Conservation (phyloP, 2,113 vertebrate genomes). For the Eurypyga helias region DNA sequence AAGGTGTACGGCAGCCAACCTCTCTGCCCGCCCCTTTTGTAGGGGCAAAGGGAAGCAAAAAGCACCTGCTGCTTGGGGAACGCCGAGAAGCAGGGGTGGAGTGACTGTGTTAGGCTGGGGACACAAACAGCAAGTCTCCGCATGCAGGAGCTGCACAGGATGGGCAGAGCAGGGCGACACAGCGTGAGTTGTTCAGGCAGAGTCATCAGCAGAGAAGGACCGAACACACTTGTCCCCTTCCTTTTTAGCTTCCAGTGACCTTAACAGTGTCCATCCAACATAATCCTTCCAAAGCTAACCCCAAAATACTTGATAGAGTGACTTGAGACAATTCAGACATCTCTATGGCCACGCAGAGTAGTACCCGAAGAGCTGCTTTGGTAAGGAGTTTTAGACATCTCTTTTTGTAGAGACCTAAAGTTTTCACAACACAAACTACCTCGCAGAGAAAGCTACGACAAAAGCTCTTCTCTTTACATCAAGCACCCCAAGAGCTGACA, state of each 20-base stretch:
- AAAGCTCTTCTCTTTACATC: neutral
- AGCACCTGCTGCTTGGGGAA: neutral
- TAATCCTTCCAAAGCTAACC: neutral
- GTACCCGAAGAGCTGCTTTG: neutral
- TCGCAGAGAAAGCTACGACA: neutral
- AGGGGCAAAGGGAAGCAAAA: neutral
- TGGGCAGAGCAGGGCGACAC: neutral
- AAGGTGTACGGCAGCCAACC: neutral
- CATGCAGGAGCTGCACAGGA: neutral
- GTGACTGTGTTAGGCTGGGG: neutral
- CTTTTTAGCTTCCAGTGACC: neutral
- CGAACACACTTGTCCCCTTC: fast-evolving
- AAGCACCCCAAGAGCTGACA: neutral
- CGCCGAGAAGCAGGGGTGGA: neutral
- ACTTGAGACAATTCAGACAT: neutral
- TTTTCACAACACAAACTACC: neutral
- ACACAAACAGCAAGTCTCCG: neutral
- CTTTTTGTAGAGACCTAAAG: neutral
- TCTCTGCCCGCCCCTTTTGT: neutral
- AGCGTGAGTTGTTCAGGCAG: neutral
- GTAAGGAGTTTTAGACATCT: neutral
- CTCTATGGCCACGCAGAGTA: neutral
- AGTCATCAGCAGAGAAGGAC: neutral
- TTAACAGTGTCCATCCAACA: neutral
- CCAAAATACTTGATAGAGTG: neutral